Evolutionary conservation across 2,888 invertebrate species (phyloP).

Genomic region (Alviniconcha strummeri): DNA sequence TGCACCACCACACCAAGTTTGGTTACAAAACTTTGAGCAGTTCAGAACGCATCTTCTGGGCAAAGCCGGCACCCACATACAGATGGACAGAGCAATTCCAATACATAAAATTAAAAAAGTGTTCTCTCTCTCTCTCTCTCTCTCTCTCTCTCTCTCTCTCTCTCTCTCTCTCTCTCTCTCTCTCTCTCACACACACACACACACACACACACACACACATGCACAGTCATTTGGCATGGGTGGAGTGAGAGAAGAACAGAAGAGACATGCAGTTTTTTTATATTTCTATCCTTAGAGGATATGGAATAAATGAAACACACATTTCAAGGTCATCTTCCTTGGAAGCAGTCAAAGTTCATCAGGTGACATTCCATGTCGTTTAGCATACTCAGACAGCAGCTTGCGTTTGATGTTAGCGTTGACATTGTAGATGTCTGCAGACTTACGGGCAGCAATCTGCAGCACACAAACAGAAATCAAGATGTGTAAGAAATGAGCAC

Average conservation of each 20-base stretch:
- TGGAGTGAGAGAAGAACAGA: too few relatives aligned
- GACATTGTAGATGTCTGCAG: constrained; percentile 81
- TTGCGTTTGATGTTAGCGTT: constrained; percentile 85
- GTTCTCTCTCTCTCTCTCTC: not conserved
- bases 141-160: not conserved
- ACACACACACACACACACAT: not conserved
- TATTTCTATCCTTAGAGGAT: too few relatives aligned
- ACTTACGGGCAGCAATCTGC: constrained; percentile 66
- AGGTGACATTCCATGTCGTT: not conserved
- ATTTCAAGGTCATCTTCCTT: too few relatives aligned
- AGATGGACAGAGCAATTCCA: too few relatives aligned
- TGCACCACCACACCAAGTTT: too few relatives aligned
- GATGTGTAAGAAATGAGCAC: not conserved
- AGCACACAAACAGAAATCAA: not conserved
- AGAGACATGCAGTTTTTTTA: too few relatives aligned
- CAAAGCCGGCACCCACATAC: too few relatives aligned
- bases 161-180: not conserved
- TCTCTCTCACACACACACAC: not conserved
- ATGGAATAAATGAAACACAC: too few relatives aligned
- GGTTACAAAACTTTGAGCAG: too few relatives aligned
- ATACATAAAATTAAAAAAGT: too few relatives aligned
- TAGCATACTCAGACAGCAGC: constrained; percentile 10
- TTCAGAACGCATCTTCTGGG: too few relatives aligned
- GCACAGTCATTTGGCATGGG: not conserved
- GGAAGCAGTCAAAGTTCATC: not conserved